Conservation (phyloP, 2,797 vertebrate species). For the Pangasius sanitwongsei region DNA sequence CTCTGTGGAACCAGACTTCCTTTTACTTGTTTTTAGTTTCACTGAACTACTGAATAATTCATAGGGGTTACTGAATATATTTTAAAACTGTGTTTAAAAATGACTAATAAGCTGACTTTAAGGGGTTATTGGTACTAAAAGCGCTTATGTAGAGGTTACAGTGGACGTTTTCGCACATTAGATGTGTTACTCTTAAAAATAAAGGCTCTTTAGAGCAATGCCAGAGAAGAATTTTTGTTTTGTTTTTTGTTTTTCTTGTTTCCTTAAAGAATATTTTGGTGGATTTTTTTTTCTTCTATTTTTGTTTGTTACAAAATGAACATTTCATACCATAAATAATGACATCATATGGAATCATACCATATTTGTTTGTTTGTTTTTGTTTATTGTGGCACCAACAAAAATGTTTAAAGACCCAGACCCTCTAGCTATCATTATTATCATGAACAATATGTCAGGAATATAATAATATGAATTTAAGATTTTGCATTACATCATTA, state of each 20-base stretch:
- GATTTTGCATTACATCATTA: neutral
- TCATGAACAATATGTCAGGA: neutral
- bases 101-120: neutral
- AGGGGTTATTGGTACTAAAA: neutral
- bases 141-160: too few relatives aligned
- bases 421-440: neutral
- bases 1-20: neutral
- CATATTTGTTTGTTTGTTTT: neutral
- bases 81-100: neutral
- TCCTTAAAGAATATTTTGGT: neutral
- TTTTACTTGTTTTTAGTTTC: neutral
- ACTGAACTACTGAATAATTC: neutral
- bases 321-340: neutral
- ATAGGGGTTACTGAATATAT: neutral
- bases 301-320: neutral
- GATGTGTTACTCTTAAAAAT: neutral
- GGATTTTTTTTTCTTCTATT: neutral
- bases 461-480: neutral
- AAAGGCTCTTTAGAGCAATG: neutral
- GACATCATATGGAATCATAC: neutral
- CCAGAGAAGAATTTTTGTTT: neutral
- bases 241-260: neutral
- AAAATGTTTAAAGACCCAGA: neutral
- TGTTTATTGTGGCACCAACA: neutral
- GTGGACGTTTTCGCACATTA: neutral